Percentiles rank a stretch among this genome's conserved stretches.
Evolutionary conservation across 2,797 vertebrate species (phyloP).

Genomic region (Loris lydekkerianus): DNA sequence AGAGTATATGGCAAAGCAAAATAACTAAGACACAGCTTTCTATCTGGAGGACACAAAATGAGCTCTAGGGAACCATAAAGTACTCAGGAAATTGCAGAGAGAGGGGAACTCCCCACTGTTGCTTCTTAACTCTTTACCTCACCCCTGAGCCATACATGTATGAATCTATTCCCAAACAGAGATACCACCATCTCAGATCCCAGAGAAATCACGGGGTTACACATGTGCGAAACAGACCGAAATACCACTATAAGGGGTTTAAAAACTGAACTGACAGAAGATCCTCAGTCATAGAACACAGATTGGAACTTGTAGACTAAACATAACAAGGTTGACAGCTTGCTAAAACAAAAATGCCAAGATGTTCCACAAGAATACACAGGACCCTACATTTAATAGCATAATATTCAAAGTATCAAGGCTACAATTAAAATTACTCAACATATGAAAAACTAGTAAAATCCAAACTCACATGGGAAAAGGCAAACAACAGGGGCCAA

Average conservation of each 20-base stretch:
- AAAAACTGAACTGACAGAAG: background rate
- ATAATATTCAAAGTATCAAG: background rate
- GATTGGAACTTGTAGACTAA: background rate
- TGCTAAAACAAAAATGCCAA: background rate
- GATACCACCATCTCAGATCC: background rate
- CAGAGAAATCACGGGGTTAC: background rate
- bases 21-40: background rate
- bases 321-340: no score
- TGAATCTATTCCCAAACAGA: background rate
- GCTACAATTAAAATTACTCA: background rate
- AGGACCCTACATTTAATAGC: background rate
- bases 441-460: background rate
- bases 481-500: background rate
- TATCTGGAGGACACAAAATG: background rate
- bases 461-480: background rate
- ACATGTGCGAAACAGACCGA: background rate
- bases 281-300: background rate
- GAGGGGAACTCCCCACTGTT: background rate
- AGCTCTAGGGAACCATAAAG: background rate
- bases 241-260: background rate
- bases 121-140: background rate
- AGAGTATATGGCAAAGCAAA: background rate
- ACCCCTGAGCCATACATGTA: background rate
- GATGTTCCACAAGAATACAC: background rate
- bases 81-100: background rate